phyloP scores from a whole-genome alignment of 2,113 vertebrate genomes.

The Falcunculus frontatus region DNA sequence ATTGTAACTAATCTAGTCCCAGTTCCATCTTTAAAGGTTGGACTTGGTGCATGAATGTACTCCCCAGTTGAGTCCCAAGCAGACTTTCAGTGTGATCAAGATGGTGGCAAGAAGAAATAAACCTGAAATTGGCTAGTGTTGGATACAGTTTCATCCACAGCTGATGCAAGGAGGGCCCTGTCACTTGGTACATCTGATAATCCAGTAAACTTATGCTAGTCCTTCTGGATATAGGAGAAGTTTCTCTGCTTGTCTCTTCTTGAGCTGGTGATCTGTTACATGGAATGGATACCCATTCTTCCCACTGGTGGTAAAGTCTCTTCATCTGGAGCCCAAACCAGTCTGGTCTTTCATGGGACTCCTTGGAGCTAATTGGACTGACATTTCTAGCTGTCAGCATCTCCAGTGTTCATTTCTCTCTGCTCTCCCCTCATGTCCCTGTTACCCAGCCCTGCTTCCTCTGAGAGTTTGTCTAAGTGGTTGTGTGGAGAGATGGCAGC shows the following conservation, averaged over 20 bases:
- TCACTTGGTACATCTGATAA: not conserved
- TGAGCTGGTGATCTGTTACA: not conserved
- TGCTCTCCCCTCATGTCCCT: not conserved
- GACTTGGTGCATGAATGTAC: not conserved
- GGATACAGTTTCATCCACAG: not conserved
- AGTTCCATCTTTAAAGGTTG: constrained; percentile 11
- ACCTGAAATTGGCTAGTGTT: not conserved
- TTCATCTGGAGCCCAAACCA: not conserved
- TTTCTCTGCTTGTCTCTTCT: not conserved
- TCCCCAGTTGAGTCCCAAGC: not conserved
- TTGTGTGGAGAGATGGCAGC: not conserved
- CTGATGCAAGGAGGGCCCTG: not conserved
- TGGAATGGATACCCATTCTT: not conserved
- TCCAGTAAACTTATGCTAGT: not conserved
- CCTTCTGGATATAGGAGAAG: not conserved
- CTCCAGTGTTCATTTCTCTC: not conserved
- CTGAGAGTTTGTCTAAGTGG: not conserved
- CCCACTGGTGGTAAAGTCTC: not conserved
- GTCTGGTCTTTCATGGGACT: not conserved
- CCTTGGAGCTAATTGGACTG: not conserved
- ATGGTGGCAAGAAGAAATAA: not conserved
- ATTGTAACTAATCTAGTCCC: constrained; percentile 21
- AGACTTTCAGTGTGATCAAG: not conserved
- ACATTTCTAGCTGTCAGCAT: not conserved
- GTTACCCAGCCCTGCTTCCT: not conserved